Evolutionary conservation across 2,113 vertebrate species (phyloP), one percentile per base, ranked within the genome.

Genomic region (Ploceus nigricollis): DNA sequence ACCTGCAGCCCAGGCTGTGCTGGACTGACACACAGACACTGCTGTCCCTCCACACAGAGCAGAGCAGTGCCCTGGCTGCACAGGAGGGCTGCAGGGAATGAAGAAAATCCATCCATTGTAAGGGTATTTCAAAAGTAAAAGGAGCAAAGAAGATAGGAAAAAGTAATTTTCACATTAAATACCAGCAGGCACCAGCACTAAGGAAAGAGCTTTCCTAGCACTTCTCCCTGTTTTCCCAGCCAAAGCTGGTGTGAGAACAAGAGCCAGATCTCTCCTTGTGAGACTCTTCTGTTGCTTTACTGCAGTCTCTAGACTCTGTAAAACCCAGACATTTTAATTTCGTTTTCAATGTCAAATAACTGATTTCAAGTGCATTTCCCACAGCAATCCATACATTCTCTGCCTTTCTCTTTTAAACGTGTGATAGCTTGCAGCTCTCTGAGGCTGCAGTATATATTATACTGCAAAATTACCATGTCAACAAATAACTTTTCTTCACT

Each of bases 401-500:
- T n/a, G 42, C 21, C 39, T 78, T 87, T 79, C 91, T 65, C 93
- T 95, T 96, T 87, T 80, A 84, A 89, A 85, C 0, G 15, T 2
- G 6, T 25, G 50, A 72, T 83, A 75, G 70, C 79, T 93, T 25
- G 4, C 87, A 85, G 70, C 64, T 90, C 89, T 90, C 65, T 23
- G 60, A 81, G 76, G 75, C 85, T 94, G 93, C 87, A 54, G 85
- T 82, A 60, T 45, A 61, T 30, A 76, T 93, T 89, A 91, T 73
- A 77, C 78, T 82, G 88, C 93, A 96, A 72, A 96, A 97, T 86
- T 92, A 95, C 63, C 86, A 83, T 77, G 82, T 94, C 89, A 87
- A 91, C 93, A 97, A 96, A 94, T 95, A 96, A 93, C 83, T 90
- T 83, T 40, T 33, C 80, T 63, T 61, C 54, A 68, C 91, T 91